Base-by-base conservation (phyloP, 2,888 invertebrate genomes). In the Aporophyla lueneburgensis region DNA sequence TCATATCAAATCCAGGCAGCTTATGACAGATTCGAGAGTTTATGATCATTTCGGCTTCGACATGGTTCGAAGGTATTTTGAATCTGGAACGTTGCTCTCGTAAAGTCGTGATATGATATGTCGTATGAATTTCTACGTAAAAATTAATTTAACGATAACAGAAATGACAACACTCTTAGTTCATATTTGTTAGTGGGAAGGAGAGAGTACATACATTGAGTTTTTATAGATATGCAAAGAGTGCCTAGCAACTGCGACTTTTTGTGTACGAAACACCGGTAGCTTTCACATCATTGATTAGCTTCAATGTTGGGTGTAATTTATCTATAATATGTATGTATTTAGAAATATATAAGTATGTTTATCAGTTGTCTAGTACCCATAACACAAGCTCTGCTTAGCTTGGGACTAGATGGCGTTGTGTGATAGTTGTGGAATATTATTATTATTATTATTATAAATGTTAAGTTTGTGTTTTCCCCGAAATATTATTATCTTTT, bases 1-100 rank as follows among this genome's bases (percentile, higher is more conserved):
- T 80, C 83, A 76, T 77, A 80, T 84, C 59, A 71, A 69, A 76
- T 76, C 77, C 71, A 56, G 71, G 19, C 74, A 67, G 73, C 70
- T 71, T 76, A 78, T 54, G 76, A 65, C 71, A 70, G 76, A 75
- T 80, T 73, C 59, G 24, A 68, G 65, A 74, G 74, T 75, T 68
- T 76, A 80, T 74, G 74, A 81, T 69, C 71, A 77, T 73, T 74
- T 54, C 61, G 69, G 49, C 33, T 66, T 27, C 33, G 53, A 51
- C 72, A 65, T 58, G 33, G 58, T 66, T 58, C 27, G 58, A n/a
- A 53, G 59, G 9, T 56, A 73, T 70, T 71, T 74, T 76, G 58
- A 73, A 77, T 66, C 59, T 46, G 16, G 40, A 49, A 65, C 54
- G 51, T 71, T 56, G 59, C 27, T 59, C 67, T 63, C 19, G 62